phyloP scores from a whole-genome alignment of 1,140 invertebrate species.

The Antheraea pernyi region DNA sequence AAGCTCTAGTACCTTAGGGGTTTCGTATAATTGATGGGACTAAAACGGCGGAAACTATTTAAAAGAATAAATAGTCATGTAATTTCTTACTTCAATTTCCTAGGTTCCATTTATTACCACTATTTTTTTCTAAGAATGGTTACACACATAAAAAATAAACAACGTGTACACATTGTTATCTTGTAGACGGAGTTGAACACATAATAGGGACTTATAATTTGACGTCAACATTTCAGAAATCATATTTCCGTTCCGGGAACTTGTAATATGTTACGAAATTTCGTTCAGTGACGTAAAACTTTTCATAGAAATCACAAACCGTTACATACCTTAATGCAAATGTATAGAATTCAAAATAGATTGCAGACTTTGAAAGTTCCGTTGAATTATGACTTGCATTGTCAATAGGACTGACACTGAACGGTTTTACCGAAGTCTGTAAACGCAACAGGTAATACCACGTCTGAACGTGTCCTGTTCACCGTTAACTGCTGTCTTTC shows the following conservation, averaged over 20 bases:
- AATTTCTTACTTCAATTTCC: too few relatives aligned
- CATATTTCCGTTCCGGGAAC: background rate
- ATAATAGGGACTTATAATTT: background rate
- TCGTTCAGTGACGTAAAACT: background rate
- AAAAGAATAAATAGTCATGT: too few relatives aligned
- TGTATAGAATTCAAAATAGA: background rate
- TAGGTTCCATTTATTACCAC: too few relatives aligned
- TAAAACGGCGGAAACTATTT: too few relatives aligned
- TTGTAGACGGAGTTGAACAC: background rate
- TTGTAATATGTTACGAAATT: background rate
- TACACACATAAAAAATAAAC: too few relatives aligned
- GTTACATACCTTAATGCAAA: background rate
- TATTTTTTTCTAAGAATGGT: too few relatives aligned
- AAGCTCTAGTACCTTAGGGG: too few relatives aligned
- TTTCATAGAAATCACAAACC: background rate
- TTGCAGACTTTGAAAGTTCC: background rate
- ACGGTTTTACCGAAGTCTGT: background rate
- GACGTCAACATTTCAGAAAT: background rate
- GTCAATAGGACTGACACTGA: background rate
- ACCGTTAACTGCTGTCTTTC: background rate
- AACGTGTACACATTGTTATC: too few relatives aligned
- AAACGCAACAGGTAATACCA: background rate
- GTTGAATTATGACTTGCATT: background rate
- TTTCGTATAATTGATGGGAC: too few relatives aligned
- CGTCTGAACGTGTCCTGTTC: background rate